Conservation (phyloP, 2,797 vertebrate species). For the Cuculus canorus region DNA sequence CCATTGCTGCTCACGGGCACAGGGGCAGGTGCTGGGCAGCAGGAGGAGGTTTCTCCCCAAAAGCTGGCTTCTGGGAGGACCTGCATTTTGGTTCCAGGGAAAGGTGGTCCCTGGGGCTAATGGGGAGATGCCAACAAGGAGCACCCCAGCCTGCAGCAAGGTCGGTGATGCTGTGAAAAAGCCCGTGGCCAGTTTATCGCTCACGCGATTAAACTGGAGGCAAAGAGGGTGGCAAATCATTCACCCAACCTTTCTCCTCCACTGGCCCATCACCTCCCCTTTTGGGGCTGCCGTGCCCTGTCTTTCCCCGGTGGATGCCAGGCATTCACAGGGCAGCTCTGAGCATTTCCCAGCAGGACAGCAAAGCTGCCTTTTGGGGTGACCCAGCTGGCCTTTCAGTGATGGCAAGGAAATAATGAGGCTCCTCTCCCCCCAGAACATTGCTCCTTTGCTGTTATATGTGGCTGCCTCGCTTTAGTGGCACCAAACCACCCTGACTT, state of each 20-base stretch:
- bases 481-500: background rate
- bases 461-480: accelerated
- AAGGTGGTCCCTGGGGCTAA: background rate
- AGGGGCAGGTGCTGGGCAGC: background rate
- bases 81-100: background rate
- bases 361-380: background rate
- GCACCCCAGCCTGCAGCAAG: accelerated
- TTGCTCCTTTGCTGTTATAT: background rate
- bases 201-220: conserved; percentile 42
- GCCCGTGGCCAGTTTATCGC: background rate
- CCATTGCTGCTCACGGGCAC: background rate
- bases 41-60: background rate
- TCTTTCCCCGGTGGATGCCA: background rate
- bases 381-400: background rate
- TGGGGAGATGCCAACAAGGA: background rate
- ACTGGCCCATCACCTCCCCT: background rate
- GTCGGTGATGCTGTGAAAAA: background rate
- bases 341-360: background rate
- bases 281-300: background rate
- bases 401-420: background rate
- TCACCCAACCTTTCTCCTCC: conserved; percentile 23
- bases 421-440: background rate
- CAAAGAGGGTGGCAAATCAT: background rate
- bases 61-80: background rate
- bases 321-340: accelerated